Base-by-base conservation (phyloP, 2,113 vertebrate genomes). In the Aptenodytes patagonicus region DNA sequence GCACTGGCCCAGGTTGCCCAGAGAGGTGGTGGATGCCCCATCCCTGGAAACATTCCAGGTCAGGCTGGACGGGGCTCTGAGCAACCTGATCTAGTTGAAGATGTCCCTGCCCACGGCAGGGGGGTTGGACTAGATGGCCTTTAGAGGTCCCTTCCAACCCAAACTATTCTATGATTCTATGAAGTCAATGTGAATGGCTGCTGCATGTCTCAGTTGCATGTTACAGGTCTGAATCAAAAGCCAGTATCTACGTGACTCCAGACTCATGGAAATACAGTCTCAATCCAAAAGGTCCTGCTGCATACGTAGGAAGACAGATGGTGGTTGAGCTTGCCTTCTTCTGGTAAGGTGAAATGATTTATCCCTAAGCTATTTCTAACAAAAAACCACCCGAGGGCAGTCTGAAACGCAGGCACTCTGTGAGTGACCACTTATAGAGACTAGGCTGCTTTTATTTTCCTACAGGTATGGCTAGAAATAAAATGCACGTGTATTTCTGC, bases 261-360 rank as follows among this genome's bases (percentile, higher is more conserved):
- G 64, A 9, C 26, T 47, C 3, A 19, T 68, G 13, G 70, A 80
- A 79, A 79, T 32, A 7, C 21, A 4, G 8, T 4, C 17, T 58
- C 71, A 65, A 85, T 58, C 75, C 31, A 17, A 32, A 52, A 79
- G 69, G 58, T 91, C 55, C 58, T 66, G 20, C 31, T 77, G 79
- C 58, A 38, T 68, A 16, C 34, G 54, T 22, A 79, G 58, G 42
- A 86, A 77, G 62, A 61, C 57, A 91, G 95, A 46, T 57, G 82
- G 66, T 88, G 38, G 54, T n/a, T 80, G 75, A 70, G n/a, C n/a
- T 87, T 36, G 57, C 32, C 32, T 52, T 55, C 71, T 92, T 80
- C 49, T 85, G 84, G 62, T 81, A 60, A 85, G 81, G 93, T 64
- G 32, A 76, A 65, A 52, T 78, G 20, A 75, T 90, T 94, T 83